A percentile compares a stretch with the other conserved stretches of the same genome.
Conservation (phyloP, 2,888 invertebrate species). For the Nebria salina region DNA sequence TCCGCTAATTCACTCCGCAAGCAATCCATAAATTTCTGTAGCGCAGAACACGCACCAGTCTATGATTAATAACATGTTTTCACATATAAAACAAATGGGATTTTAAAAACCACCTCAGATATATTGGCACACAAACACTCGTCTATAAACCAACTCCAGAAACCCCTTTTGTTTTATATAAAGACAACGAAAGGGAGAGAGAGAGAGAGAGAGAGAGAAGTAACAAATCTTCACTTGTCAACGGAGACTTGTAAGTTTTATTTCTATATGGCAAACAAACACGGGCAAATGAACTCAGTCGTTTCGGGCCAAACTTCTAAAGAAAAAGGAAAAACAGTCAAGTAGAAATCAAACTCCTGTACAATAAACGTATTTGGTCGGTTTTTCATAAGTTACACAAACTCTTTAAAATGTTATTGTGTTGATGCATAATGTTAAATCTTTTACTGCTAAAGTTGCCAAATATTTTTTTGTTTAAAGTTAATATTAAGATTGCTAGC, state of each 20-base stretch:
- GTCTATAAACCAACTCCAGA: slow-evolving; percentile 16
- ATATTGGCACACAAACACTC: slow-evolving; percentile 39
- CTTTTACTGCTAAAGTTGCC: neutral
- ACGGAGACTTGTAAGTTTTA: slow-evolving; percentile 41
- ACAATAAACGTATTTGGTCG: slow-evolving; percentile 1
- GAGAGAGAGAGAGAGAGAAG: neutral
- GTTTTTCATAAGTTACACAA: neutral
- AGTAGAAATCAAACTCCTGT: slow-evolving; percentile 5
- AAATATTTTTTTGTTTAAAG: neutral
- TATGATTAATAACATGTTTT: slow-evolving; percentile 35
- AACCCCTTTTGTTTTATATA: slow-evolving; percentile 33
- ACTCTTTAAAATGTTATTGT: neutral
- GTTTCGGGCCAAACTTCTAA: neutral
- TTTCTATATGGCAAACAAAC: slow-evolving; percentile 40
- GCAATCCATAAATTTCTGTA: neutral
- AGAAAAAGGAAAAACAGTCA: neutral
- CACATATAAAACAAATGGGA: slow-evolving; percentile 44
- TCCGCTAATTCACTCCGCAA: slow-evolving; percentile 32
- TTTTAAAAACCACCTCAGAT: slow-evolving; percentile 40
- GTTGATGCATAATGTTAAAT: neutral
- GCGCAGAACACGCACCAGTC: neutral
- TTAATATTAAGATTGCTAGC: too few species aligned
- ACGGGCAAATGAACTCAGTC: slow-evolving; percentile 42
- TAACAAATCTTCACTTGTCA: slow-evolving; percentile 45
- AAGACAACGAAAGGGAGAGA: neutral